Evolutionary conservation across 2,888 invertebrate species (phyloP).

Genomic region (Torymus auratus): DNA sequence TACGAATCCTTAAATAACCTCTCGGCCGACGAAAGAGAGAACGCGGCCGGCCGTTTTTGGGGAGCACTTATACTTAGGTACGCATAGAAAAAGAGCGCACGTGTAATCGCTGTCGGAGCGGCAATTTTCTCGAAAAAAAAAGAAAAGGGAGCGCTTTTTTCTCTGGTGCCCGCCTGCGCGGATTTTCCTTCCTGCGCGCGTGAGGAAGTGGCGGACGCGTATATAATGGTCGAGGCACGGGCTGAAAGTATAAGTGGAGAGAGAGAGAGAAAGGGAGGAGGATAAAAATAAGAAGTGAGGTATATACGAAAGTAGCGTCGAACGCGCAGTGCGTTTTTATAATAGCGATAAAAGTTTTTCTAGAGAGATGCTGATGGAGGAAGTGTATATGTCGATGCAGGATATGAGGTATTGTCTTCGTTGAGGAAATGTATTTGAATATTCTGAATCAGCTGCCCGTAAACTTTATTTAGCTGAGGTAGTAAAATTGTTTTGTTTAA

Average conservation of each 20-base stretch:
- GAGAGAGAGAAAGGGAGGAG: neutral
- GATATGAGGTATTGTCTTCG: too few relatives aligned
- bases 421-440: too few relatives aligned
- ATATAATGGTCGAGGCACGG: neutral
- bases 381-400: too few relatives aligned
- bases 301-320: too few relatives aligned
- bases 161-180: neutral
- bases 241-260: neutral
- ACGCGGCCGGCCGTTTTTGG: neutral
- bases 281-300: too few relatives aligned
- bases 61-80: conserved; percentile 3
- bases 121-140: conserved; percentile 40
- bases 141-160: neutral
- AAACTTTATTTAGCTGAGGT: too few relatives aligned
- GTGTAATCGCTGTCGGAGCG: conserved; percentile 1
- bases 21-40: neutral
- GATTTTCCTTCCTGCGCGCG: conserved; percentile 18
- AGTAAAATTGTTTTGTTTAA: too few relatives aligned
- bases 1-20: conserved; percentile 22
- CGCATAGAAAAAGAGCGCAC: neutral
- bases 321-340: too few relatives aligned
- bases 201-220: neutral
- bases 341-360: too few relatives aligned
- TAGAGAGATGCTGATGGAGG: too few relatives aligned
- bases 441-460: too few relatives aligned